These are phyloP conservation scores for Lasioglossum vierecki DNA, from an alignment of 2,888 invertebrate genomes.

Conservation along the genomic window DNA sequence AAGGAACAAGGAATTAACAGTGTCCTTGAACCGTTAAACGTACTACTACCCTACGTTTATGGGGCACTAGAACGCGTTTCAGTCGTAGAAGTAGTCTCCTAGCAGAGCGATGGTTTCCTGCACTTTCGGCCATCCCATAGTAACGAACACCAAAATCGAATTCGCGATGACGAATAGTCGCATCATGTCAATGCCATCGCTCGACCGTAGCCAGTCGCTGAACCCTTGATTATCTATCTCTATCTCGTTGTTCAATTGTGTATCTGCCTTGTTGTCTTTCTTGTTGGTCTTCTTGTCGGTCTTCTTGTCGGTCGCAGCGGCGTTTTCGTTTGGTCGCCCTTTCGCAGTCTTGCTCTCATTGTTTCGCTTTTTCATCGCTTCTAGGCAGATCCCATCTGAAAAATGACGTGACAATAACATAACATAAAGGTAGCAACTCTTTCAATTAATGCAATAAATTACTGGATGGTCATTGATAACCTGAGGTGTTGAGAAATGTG, in stretches of 20 bases:
- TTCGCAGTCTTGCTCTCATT: constrained; percentile 67
- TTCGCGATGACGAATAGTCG: constrained; percentile 92
- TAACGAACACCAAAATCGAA: constrained; percentile 89
- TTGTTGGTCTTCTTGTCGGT: constrained; percentile 51
- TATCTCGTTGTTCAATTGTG: constrained; percentile 71
- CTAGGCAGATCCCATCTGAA: constrained; percentile 63
- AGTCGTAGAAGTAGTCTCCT: constrained; percentile 81
- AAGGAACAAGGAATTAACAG: too few relatives aligned
- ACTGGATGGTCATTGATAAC: too few relatives aligned
- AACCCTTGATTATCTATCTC: constrained; percentile 80
- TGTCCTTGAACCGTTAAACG: too few relatives aligned
- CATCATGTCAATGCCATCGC: constrained; percentile 90
- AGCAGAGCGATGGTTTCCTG: constrained; percentile 85
- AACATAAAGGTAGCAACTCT: not conserved
- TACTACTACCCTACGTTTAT: not conserved
- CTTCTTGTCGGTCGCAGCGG: constrained; percentile 51
- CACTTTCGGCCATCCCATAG: constrained; percentile 90
- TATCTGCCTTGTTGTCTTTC: constrained; percentile 56
- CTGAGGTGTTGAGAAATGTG: too few relatives aligned
- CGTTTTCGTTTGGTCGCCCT: constrained; percentile 55
- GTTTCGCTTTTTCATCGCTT: constrained; percentile 75
- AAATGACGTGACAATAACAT: not conserved
- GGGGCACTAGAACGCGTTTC: constrained; percentile 40
- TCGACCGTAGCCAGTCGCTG: constrained; percentile 84
- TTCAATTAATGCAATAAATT: too few relatives aligned